Conservation (phyloP, 1,140 invertebrate species). For the Drosophila sp. region DNA sequence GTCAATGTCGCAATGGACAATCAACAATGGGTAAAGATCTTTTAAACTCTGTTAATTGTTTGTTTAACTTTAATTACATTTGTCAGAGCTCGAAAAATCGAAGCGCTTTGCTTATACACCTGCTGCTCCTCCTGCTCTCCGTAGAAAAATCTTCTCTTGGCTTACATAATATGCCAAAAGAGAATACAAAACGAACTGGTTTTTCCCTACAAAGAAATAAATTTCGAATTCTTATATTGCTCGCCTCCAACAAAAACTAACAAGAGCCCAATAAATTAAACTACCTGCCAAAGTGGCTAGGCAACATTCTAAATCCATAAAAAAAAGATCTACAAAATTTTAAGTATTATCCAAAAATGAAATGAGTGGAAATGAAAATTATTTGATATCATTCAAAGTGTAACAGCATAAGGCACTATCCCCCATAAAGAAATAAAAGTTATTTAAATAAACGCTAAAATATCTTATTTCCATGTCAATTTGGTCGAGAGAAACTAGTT, state of each 20-base stretch:
- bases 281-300: slow-evolving; percentile 66
- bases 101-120: neutral
- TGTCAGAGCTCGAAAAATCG: slow-evolving; percentile 15
- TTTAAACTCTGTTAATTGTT: slow-evolving; percentile 26
- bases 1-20: slow-evolving; percentile 76
- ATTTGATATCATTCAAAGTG: slow-evolving; percentile 28
- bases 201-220: slow-evolving; percentile 1
- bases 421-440: slow-evolving; percentile 30
- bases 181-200: neutral
- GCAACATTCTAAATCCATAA: slow-evolving; percentile 79
- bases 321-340: slow-evolving; percentile 54
- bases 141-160: neutral
- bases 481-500: neutral
- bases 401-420: slow-evolving; percentile 23
- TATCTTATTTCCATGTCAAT: slow-evolving; percentile 10
- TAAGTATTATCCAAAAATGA: slow-evolving; percentile 37
- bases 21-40: slow-evolving; percentile 24
- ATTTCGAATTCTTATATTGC: neutral
- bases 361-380: slow-evolving; percentile 57
- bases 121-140: neutral
- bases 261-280: slow-evolving; percentile 71
- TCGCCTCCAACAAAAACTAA: slow-evolving; percentile 32
- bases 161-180: neutral
- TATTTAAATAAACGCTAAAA: slow-evolving; percentile 1
- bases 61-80: slow-evolving; percentile 37